phyloP scores from a whole-genome alignment of 2,797 vertebrate genomes.

The Propithecus deckenii region DNA sequence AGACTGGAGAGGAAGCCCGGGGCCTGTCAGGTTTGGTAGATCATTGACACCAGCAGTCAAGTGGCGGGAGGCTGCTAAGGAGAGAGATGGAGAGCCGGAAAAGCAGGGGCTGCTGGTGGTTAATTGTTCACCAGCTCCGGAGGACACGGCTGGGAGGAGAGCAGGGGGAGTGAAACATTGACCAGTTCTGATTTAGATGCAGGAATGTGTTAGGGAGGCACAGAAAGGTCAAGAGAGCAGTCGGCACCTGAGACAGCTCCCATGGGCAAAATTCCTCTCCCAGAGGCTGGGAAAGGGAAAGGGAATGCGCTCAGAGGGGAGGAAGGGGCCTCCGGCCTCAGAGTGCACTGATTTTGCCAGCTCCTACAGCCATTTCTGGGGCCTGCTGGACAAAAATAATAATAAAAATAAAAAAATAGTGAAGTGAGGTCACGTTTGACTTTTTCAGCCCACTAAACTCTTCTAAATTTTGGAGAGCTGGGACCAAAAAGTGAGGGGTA shows the following conservation, averaged over 20 bases:
- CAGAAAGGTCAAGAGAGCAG: constrained; percentile 38
- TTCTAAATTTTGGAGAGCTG: constrained; percentile 49
- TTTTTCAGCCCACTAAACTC: constrained; percentile 50
- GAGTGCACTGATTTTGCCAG: not conserved
- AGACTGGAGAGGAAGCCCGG: not conserved
- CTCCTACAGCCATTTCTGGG: constrained; percentile 15
- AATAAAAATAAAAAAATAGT: not conserved
- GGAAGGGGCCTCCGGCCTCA: constrained; percentile 47
- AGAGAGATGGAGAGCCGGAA: not conserved
- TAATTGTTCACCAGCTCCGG: constrained; percentile 79
- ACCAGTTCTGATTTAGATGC: constrained; percentile 70
- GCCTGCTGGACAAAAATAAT: not conserved
- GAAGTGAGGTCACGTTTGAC: constrained; percentile 46
- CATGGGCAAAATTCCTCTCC: constrained; percentile 65
- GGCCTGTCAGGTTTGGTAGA: constrained; percentile 41
- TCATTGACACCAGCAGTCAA: constrained; percentile 59
- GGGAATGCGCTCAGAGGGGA: constrained; percentile 38
- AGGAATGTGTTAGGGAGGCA: constrained; percentile 65
- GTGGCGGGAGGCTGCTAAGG: not conserved
- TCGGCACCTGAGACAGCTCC: constrained; percentile 67
- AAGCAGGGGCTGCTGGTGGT: constrained; percentile 49
- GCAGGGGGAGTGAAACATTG: constrained; percentile 77
- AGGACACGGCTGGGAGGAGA: constrained; percentile 28
- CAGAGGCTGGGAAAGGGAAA: not conserved
- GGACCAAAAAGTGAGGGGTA: not conserved